Evolutionary conservation across 2,113 vertebrate genomes (phyloP).

Genomic region (Podiceps cristatus): DNA sequence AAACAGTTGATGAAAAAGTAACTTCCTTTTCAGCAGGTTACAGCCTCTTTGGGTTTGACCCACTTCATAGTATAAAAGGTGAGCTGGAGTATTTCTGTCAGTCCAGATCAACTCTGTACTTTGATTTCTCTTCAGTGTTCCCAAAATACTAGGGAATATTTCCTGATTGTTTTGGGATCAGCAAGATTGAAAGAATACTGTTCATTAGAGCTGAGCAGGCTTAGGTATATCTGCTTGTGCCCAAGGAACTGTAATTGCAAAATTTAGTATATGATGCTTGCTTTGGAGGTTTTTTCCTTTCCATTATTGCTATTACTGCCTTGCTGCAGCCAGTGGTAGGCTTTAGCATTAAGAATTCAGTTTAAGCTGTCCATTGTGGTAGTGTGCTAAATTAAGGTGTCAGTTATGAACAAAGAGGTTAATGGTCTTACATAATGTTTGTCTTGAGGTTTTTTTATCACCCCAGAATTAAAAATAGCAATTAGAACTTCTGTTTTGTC

Average conservation of each 20-base stretch:
- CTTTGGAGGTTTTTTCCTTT: neutral
- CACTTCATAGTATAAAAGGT: neutral
- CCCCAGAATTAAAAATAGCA: slow-evolving; percentile 44
- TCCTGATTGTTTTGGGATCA: neutral
- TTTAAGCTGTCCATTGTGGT: neutral
- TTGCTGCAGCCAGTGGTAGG: neutral
- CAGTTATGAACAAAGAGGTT: slow-evolving; percentile 28
- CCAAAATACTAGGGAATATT: neutral
- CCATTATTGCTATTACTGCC: neutral
- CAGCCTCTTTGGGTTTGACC: neutral
- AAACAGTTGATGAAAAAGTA: neutral
- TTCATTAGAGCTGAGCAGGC: neutral
- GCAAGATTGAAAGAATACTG: neutral
- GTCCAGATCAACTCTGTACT: neutral
- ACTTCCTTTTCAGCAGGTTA: neutral
- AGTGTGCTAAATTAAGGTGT: slow-evolving; percentile 32
- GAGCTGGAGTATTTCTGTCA: neutral
- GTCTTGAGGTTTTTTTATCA: slow-evolving; percentile 27
- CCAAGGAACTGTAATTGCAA: neutral
- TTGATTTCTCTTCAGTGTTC: neutral
- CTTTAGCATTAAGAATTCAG: slow-evolving; percentile 2
- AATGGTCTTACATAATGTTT: slow-evolving; percentile 17
- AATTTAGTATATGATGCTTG: neutral
- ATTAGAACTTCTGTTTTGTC: slow-evolving; percentile 20
- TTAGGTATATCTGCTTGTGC: neutral